phyloP scores from a whole-genome alignment of 2,888 invertebrate species.

The Cryptocephalus moraei region DNA sequence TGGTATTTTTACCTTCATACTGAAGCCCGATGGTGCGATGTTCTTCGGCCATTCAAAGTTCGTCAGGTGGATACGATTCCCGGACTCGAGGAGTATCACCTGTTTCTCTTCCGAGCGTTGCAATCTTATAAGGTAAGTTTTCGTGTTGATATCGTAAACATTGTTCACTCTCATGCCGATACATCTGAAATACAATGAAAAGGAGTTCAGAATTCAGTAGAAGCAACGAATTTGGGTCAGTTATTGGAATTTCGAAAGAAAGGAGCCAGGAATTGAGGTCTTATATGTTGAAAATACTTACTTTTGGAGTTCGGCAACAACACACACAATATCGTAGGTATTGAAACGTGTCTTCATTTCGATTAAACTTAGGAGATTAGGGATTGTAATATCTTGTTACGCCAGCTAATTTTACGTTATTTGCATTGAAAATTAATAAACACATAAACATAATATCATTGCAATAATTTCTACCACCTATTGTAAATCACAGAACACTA shows the following conservation, averaged over 20 bases:
- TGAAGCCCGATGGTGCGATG: conserved; percentile 87
- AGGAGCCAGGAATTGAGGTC: neutral
- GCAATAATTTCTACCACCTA: no score
- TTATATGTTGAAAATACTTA: conserved; percentile 34
- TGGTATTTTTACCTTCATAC: conserved; percentile 72
- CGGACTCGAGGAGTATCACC: conserved; percentile 87
- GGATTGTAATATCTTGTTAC: no score
- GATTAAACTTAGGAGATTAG: no score
- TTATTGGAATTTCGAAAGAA: neutral
- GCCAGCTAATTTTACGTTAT: no score
- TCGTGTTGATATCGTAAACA: conserved; percentile 95
- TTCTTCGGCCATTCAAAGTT: conserved; percentile 99
- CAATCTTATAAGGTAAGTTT: conserved; percentile 85
- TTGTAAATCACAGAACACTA: no score
- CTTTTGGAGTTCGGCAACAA: conserved; percentile 79
- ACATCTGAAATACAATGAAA: conserved; percentile 43
- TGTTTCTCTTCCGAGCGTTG: conserved; percentile 80
- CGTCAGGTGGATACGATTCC: conserved; percentile 86
- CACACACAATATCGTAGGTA: conserved; percentile 85
- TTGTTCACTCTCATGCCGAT: conserved; percentile 92
- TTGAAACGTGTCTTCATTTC: conserved; percentile 89
- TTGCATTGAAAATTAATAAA: no score
- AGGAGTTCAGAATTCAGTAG: neutral
- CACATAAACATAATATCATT: no score
- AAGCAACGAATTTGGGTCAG: neutral